phyloP scores from a whole-genome alignment of 2,113 vertebrate species.

The Thymallus thymallus region DNA sequence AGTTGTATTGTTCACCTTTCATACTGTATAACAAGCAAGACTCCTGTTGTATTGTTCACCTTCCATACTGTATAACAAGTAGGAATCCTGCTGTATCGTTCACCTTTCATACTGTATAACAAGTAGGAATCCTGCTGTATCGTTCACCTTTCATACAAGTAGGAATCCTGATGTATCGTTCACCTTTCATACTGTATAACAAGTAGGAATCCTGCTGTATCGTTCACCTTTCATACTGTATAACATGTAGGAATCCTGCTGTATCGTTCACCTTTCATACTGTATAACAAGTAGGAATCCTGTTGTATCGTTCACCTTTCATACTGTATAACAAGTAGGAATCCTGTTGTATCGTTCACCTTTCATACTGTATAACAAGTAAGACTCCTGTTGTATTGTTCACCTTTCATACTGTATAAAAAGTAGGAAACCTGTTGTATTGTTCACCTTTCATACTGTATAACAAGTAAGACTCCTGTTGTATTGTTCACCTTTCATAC shows the following conservation, averaged over 20 bases:
- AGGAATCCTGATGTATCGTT: conserved; percentile 48
- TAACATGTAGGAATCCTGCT: conserved; percentile 84
- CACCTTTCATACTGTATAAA: conserved; percentile 68
- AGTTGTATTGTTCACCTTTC: neutral
- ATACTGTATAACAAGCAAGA: conserved; percentile 87
- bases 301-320: neutral
- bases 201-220: conserved; percentile 77
- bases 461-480: conserved; percentile 84
- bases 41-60: neutral
- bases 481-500: neutral
- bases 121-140: conserved; percentile 77
- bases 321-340: conserved; percentile 87
- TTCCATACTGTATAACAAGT: conserved; percentile 83
- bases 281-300: conserved; percentile 87
- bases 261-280: neutral
- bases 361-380: conserved; percentile 83
- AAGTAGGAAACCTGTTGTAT: conserved; percentile 77
- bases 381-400: conserved; percentile 48
- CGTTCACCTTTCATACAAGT: conserved; percentile 77
- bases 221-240: conserved; percentile 33
- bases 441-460: conserved; percentile 33
- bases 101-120: conserved; percentile 68
- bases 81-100: conserved; percentile 48
- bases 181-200: conserved; percentile 68
- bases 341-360: neutral